These are phyloP conservation scores for Phrynocephalus forsythii DNA, from an alignment of 2,797 vertebrate species.

Conservation along the genomic window DNA sequence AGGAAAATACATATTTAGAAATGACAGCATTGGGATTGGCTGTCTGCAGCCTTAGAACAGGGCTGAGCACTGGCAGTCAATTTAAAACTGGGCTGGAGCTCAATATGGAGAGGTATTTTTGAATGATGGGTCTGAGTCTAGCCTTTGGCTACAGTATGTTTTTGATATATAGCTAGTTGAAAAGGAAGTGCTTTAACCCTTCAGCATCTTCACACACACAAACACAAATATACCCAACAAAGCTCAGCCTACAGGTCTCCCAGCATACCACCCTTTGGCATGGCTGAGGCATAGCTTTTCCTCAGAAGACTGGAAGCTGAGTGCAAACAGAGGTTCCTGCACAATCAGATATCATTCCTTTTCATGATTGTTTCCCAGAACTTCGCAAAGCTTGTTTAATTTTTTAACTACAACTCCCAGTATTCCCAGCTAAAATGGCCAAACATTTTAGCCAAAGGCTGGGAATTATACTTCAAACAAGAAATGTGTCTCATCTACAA, in stretches of 20 bases:
- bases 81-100: constrained; percentile 79
- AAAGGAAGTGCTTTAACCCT: constrained; percentile 78
- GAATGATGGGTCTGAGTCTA: constrained; percentile 71
- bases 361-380: too few species aligned
- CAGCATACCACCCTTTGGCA: neutral
- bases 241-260: constrained; percentile 28
- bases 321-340: neutral
- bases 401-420: too few species aligned
- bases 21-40: constrained; percentile 73
- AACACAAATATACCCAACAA: neutral
- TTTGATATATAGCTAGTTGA: constrained; percentile 81
- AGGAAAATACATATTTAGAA: constrained; percentile 70
- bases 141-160: constrained; percentile 71
- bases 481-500: neutral
- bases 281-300: neutral
- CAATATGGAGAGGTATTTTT: constrained; percentile 77
- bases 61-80: constrained; percentile 76
- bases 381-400: too few species aligned
- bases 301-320: neutral
- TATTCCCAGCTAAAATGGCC: too few species aligned
- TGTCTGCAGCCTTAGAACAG: constrained; percentile 76
- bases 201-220: constrained; percentile 71
- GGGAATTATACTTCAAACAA: too few species aligned
- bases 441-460: too few species aligned
- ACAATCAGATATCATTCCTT: too few species aligned